Evolutionary conservation across 2,888 invertebrate species (phyloP).

Genomic region (Metellina segmentata): DNA sequence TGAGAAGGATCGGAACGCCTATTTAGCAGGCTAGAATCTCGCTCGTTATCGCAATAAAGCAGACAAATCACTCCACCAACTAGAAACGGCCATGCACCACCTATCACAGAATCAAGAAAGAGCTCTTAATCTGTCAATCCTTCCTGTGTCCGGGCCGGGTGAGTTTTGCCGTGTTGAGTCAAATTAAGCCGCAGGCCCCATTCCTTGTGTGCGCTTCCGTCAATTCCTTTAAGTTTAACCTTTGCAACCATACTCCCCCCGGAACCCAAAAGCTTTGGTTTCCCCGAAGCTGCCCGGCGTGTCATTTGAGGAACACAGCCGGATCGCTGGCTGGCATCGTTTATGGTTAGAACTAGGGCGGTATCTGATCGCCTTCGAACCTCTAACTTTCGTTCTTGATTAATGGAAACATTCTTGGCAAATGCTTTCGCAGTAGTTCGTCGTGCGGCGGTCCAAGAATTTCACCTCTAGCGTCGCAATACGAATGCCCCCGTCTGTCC

Average conservation of each 20-base stretch:
- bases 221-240: slow-evolving; percentile 84
- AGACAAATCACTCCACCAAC: slow-evolving; percentile 88
- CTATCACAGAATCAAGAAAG: slow-evolving; percentile 79
- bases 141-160: slow-evolving; percentile 67
- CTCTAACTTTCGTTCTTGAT: slow-evolving; percentile 87
- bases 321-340: slow-evolving; percentile 86
- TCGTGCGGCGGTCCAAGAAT: slow-evolving; percentile 85
- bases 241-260: slow-evolving; percentile 78
- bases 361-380: slow-evolving; percentile 87
- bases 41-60: slow-evolving; percentile 89
- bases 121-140: slow-evolving; percentile 67
- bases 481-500: slow-evolving; percentile 80
- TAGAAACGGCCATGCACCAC: slow-evolving; percentile 87
- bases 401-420: slow-evolving; percentile 87
- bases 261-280: slow-evolving; percentile 82
- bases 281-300: slow-evolving; percentile 84
- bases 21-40: slow-evolving; percentile 85
- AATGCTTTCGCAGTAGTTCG: slow-evolving; percentile 86
- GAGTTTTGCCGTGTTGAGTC: slow-evolving; percentile 80
- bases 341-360: slow-evolving; percentile 86
- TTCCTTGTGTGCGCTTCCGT: slow-evolving; percentile 88
- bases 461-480: slow-evolving; percentile 83
- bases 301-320: slow-evolving; percentile 84
- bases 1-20: slow-evolving; percentile 79
- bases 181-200: slow-evolving; percentile 86